Conservation (phyloP, 2,888 invertebrate genomes). For the Andricus curvator region DNA sequence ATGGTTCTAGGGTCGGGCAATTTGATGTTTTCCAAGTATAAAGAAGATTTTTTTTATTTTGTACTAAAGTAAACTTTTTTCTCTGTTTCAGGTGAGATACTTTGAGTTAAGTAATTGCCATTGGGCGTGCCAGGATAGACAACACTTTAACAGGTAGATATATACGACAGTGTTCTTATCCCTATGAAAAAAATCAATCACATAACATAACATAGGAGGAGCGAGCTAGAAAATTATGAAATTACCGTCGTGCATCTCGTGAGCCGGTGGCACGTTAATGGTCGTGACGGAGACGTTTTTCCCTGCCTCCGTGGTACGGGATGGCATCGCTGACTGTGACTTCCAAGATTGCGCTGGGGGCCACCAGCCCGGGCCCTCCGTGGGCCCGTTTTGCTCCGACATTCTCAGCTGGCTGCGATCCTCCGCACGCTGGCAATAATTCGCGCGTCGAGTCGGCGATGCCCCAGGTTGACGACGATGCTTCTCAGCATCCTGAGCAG, state of each 20-base stretch:
- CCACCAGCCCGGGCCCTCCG: constrained; percentile 75
- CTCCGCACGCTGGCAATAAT: constrained; percentile 47
- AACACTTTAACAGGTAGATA: neutral
- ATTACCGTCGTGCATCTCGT: constrained; percentile 81
- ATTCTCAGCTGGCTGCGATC: constrained; percentile 73
- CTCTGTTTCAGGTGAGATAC: neutral
- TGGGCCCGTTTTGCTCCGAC: constrained; percentile 76
- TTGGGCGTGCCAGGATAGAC: neutral
- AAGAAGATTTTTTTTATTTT: no score
- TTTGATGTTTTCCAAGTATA: no score
- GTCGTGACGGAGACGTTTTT: constrained; percentile 89
- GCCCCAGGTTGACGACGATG: constrained; percentile 47
- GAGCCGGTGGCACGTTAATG: constrained; percentile 85
- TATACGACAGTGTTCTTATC: neutral
- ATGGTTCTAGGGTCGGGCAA: no score
- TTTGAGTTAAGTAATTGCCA: neutral
- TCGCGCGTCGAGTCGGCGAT: constrained; percentile 51
- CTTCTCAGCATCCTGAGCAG: constrained; percentile 74
- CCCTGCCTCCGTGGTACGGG: constrained; percentile 70
- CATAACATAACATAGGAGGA: constrained; percentile 18
- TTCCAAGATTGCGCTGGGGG: constrained; percentile 72
- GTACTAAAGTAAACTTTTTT: neutral
- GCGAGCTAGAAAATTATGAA: neutral
- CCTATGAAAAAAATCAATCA: neutral
- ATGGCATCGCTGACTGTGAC: constrained; percentile 59